Evolutionary conservation across 2,113 vertebrate genomes (phyloP).

Genomic region (Calidris pygmaea): DNA sequence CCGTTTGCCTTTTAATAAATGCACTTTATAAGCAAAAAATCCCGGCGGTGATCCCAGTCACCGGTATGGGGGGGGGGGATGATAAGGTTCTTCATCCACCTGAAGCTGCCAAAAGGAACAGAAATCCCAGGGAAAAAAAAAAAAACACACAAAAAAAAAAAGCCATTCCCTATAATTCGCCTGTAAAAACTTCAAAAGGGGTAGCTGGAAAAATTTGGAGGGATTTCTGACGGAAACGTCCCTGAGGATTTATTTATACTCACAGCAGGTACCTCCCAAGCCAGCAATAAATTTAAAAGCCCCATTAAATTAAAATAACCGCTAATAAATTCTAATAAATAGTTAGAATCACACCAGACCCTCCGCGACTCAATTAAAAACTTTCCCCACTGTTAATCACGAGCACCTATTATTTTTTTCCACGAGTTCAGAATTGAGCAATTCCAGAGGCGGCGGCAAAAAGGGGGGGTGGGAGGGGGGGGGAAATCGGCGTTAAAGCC

Average conservation of each 20-base stretch:
- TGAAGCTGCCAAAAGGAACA: neutral
- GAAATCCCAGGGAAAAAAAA: neutral
- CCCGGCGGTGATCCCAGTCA: neutral
- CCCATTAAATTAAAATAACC: neutral
- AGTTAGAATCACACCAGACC: neutral
- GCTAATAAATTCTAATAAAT: no score
- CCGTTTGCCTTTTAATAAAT: neutral
- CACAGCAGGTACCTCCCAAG: neutral
- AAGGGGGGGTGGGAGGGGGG: no score
- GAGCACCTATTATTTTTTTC: neutral
- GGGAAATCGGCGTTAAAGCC: neutral
- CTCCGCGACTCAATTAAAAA: neutral
- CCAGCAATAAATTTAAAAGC: neutral
- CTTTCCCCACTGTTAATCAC: no score
- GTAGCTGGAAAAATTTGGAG: neutral
- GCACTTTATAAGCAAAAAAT: neutral
- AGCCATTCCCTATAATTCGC: no score
- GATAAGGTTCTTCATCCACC: neutral
- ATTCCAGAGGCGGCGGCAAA: neutral
- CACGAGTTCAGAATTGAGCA: neutral
- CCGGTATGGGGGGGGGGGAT: neutral
- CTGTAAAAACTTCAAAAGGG: neutral
- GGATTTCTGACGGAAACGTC: neutral
- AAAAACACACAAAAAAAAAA: neutral
- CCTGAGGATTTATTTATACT: neutral